phyloP scores from a whole-genome alignment of 2,888 invertebrate genomes.

The Patella depressa region DNA sequence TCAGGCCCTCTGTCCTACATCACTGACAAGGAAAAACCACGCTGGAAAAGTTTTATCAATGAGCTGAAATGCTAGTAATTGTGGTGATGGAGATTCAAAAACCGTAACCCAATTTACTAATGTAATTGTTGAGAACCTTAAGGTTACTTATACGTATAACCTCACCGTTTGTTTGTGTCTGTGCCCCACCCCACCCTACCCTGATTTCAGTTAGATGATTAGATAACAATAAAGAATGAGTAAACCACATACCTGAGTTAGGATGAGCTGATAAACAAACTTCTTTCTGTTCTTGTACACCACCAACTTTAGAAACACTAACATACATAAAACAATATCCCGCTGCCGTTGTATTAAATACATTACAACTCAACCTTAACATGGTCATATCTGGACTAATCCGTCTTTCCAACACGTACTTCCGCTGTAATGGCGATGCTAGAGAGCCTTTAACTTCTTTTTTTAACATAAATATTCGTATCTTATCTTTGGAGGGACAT shows the following conservation, averaged over 20 bases:
- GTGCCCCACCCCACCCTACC: no score
- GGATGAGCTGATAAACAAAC: slow-evolving; percentile 55
- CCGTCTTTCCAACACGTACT: slow-evolving; percentile 50
- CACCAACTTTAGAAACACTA: slow-evolving; percentile 50
- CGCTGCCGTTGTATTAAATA: slow-evolving; percentile 51
- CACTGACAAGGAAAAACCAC: no score
- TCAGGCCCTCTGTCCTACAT: no score
- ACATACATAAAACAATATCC: slow-evolving; percentile 66
- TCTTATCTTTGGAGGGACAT: slow-evolving; percentile 58
- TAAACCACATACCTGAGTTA: slow-evolving; percentile 51
- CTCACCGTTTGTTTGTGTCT: no score
- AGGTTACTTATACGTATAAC: no score
- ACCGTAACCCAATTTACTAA: no score
- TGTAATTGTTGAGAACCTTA: no score
- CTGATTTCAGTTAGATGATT: no score
- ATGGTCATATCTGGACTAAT: slow-evolving; percentile 45
- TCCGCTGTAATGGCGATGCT: slow-evolving; percentile 53
- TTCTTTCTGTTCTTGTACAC: slow-evolving; percentile 56
- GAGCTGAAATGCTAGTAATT: no score
- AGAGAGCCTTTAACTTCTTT: slow-evolving; percentile 49
- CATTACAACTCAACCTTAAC: slow-evolving; percentile 48
- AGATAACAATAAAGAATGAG: no score
- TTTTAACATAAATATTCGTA: slow-evolving; percentile 54
- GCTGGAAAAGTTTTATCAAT: no score
- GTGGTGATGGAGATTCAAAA: no score